Percentiles rank a stretch among this genome's conserved stretches.
These are phyloP conservation scores for Phoebastria nigripes DNA, from an alignment of 2,797 vertebrate species.

Conservation along the genomic window DNA sequence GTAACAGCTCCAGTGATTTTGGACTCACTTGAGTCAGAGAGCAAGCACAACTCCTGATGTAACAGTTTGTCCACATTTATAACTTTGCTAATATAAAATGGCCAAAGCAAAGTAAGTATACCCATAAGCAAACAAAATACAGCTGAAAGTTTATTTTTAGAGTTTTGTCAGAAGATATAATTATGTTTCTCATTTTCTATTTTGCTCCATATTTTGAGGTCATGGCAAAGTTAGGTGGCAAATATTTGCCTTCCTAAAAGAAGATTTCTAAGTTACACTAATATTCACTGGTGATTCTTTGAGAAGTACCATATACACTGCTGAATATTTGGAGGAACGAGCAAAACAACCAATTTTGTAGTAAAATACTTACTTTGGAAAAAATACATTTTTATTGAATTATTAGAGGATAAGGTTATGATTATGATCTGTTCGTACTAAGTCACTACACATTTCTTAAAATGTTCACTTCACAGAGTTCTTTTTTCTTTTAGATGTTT, in stretches of 20 bases:
- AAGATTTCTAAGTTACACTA: neutral
- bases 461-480: neutral
- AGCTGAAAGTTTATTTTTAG: neutral
- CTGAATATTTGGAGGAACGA: neutral
- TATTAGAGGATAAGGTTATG: neutral
- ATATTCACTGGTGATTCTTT: neutral
- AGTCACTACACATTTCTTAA: neutral
- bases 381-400: neutral
- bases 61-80: neutral
- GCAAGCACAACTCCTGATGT: neutral
- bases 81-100: neutral
- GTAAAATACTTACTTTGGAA: neutral
- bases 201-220: neutral
- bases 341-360: neutral
- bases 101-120: neutral
- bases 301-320: neutral
- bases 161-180: neutral
- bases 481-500: neutral
- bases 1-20: neutral
- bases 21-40: neutral
- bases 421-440: neutral
- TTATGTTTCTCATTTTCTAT: neutral
- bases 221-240: neutral
- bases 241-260: neutral
- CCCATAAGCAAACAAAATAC: neutral